phyloP scores from a whole-genome alignment of 2,797 vertebrate genomes.

The Menidia menidia region DNA sequence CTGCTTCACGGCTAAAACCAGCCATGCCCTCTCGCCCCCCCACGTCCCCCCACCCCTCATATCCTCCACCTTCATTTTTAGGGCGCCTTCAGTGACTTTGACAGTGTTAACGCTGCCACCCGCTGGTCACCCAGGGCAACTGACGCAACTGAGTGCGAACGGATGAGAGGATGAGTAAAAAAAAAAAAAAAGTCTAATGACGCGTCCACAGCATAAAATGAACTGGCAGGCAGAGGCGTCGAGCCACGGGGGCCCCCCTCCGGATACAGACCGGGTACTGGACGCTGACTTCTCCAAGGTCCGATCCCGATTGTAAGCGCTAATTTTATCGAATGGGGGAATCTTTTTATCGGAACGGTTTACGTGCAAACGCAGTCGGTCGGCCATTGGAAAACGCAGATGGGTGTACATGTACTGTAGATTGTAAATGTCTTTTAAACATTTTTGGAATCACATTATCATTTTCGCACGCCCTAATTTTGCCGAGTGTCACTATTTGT shows the following conservation, averaged over 20 bases:
- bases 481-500: conserved; percentile 22
- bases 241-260: conserved; percentile 5
- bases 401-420: conserved; percentile 31
- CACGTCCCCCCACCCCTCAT: conserved; percentile 25
- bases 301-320: conserved; percentile 2
- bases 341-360: conserved; percentile 22
- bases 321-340: conserved; percentile 23
- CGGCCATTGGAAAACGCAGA: conserved; percentile 33
- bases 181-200: no score
- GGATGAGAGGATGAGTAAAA: conserved; percentile 19
- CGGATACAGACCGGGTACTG: conserved; percentile 36
- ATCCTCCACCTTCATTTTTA: background rate
- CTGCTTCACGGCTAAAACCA: conserved; percentile 36
- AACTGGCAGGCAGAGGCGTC: conserved; percentile 22
- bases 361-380: conserved; percentile 19
- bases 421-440: conserved; percentile 30
- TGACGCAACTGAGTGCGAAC: conserved; percentile 10
- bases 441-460: conserved; percentile 28
- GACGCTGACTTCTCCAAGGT: conserved; percentile 17
- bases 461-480: conserved; percentile 15
- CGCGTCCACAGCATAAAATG: conserved; percentile 20
- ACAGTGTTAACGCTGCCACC: conserved; percentile 39
- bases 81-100: conserved; percentile 8
- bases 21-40: conserved; percentile 16
- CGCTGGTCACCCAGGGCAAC: conserved; percentile 44